A percentile compares a stretch with the other conserved stretches of the same genome.
phyloP scores from a whole-genome alignment of 2,888 invertebrate genomes.

The Microchrysa polita region DNA sequence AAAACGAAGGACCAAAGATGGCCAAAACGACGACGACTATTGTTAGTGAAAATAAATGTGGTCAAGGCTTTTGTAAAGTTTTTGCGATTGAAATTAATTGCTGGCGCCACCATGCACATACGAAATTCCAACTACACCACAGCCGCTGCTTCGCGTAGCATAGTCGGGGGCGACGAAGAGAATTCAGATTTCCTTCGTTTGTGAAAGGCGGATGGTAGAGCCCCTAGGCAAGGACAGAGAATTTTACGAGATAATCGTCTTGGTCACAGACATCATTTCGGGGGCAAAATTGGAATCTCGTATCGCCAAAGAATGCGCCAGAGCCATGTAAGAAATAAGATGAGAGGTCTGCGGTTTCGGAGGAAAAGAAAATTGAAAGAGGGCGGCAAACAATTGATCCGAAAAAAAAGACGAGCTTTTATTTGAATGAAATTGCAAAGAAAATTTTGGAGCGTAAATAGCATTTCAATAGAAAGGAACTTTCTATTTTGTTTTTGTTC shows the following conservation, averaged over 20 bases:
- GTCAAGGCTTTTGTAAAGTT: constrained; percentile 40
- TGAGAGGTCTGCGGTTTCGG: no score
- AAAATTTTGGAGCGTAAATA: no score
- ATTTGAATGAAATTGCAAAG: no score
- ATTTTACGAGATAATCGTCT: constrained; percentile 8
- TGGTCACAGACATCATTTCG: constrained; percentile 9
- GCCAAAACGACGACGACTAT: neutral
- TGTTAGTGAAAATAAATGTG: constrained; percentile 34
- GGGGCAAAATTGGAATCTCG: neutral
- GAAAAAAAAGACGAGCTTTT: no score
- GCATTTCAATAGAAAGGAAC: no score
- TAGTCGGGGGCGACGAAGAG: neutral
- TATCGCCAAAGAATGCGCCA: neutral
- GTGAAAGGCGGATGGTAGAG: no score
- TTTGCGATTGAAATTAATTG: constrained; percentile 42
- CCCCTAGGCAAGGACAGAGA: neutral
- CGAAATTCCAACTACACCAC: neutral
- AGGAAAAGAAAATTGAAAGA: no score
- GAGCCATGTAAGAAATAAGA: no score
- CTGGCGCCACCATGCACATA: constrained; percentile 28
- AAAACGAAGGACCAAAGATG: neutral
- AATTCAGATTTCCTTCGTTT: neutral
- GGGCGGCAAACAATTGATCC: no score
- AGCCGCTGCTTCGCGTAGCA: neutral
- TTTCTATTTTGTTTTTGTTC: no score